Conservation (phyloP, 2,888 invertebrate species). For the Teinopalpus imperialis region DNA sequence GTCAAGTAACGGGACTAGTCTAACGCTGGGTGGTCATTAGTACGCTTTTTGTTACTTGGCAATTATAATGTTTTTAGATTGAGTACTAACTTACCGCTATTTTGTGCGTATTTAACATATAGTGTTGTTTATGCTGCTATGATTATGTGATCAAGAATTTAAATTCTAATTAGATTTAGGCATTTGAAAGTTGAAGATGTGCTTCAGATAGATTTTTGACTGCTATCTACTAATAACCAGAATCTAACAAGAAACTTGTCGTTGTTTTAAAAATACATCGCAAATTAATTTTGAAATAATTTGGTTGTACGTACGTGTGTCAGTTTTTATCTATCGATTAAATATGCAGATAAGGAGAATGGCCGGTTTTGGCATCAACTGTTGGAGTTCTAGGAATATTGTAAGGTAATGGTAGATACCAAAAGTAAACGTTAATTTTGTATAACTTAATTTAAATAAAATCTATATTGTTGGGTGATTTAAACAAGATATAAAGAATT, state of each 20-base stretch:
- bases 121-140: too few species aligned
- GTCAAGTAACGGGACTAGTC: constrained; percentile 12
- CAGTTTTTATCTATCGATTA: constrained; percentile 17
- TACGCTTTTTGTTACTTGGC: constrained; percentile 20
- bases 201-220: too few species aligned
- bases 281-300: constrained; percentile 1
- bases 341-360: constrained; percentile 14
- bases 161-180: too few species aligned
- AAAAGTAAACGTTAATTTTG: too few species aligned
- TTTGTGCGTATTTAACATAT: neutral
- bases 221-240: too few species aligned
- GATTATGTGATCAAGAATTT: too few species aligned
- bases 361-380: constrained; percentile 14
- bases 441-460: too few species aligned
- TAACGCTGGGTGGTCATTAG: constrained; percentile 16
- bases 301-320: neutral
- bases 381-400: constrained; percentile 15
- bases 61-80: constrained; percentile 6
- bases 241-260: too few species aligned
- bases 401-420: neutral
- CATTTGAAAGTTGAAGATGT: too few species aligned
- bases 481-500: too few species aligned
- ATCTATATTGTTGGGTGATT: too few species aligned
- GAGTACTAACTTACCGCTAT: constrained; percentile 5
- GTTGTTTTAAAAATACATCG: neutral